Evolutionary conservation across 1,140 invertebrate species (phyloP), one percentile per base, ranked within the genome.

Genomic region (Macrobrachium rosenbergii): DNA sequence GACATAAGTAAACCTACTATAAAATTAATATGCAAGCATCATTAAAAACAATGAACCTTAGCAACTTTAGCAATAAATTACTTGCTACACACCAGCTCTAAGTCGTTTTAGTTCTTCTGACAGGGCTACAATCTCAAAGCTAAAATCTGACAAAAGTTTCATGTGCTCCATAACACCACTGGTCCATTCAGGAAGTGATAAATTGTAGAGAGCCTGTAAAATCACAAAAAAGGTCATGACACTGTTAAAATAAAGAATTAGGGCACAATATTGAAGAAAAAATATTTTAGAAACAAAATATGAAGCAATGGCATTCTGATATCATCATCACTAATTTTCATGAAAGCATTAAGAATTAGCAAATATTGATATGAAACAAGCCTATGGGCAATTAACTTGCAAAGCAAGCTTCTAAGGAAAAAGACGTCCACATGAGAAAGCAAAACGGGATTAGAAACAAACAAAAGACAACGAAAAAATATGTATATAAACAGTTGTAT

Each of bases 121-220:
- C 52, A 79, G 21, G 19, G 82, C 83, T 5, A 83, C 43, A 45
- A 88, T 43, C 79, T 88, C 23, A 59, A 88, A 88, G 69, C 80
- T 88, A 6, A 69, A 80, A 73, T 69, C 43, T 23, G 81, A 62
- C 3, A 73, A 21, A 17, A 12, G 16, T 17, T 88, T 83, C 67
- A 76, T 79, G 23, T 37, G 19, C 11, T 43, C 43, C 21, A 75
- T 43, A 5, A 79, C 63, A 21, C 37, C 76, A n/a, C 79, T 19
- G 0, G 87, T 80, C 87, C 87, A 88, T 2, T 60, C 80, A 58
- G 87, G 87, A 19, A 88, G 64, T 63, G 87, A 63, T 5, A 88
- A 62, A 37, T 82, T 82, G 60, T 82, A 43, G 6, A 59, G n/a
- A 7, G 67, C 58, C 82, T 83, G 82, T 28, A 72, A 77, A 77